Evolutionary conservation across 2,888 invertebrate species (phyloP).

Genomic region (Himalopsyche tibetana): DNA sequence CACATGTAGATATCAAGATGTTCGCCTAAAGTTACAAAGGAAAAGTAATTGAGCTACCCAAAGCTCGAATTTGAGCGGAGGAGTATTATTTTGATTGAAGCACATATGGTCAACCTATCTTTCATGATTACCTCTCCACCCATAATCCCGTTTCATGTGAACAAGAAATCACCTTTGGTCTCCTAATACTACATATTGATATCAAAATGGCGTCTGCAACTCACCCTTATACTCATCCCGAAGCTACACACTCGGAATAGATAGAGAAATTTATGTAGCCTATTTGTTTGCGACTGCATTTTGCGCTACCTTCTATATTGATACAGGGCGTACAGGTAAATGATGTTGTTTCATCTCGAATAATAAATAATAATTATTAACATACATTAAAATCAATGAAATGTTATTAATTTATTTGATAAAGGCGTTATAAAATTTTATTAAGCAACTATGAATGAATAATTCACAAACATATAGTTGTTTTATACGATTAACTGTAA

Average conservation of each 20-base stretch:
- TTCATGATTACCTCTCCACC: constrained; percentile 38
- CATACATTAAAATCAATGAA: too few relatives aligned
- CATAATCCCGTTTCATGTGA: constrained; percentile 51
- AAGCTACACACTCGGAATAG: constrained; percentile 24
- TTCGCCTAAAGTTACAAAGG: not conserved
- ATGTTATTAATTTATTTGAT: too few relatives aligned
- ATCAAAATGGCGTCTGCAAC: constrained; percentile 51
- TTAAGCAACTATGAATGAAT: too few relatives aligned
- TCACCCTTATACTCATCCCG: constrained; percentile 11
- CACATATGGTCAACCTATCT: constrained; percentile 42
- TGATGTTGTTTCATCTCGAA: not conserved
- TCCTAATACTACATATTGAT: constrained; percentile 61
- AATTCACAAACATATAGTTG: too few relatives aligned
- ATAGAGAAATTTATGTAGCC: constrained; percentile 40
- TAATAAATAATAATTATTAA: too few relatives aligned
- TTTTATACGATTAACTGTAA: too few relatives aligned
- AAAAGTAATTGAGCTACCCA: constrained; percentile 36
- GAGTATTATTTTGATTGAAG: constrained; percentile 37
- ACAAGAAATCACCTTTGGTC: constrained; percentile 62
- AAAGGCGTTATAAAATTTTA: too few relatives aligned
- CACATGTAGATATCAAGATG: constrained; percentile 32
- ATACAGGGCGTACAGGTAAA: constrained; percentile 35
- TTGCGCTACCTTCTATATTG: not conserved
- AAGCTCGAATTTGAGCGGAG: constrained; percentile 10
- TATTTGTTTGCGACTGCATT: constrained; percentile 39